phyloP scores from a whole-genome alignment of 2,888 invertebrate genomes.

The Linnaemya vulpina region DNA sequence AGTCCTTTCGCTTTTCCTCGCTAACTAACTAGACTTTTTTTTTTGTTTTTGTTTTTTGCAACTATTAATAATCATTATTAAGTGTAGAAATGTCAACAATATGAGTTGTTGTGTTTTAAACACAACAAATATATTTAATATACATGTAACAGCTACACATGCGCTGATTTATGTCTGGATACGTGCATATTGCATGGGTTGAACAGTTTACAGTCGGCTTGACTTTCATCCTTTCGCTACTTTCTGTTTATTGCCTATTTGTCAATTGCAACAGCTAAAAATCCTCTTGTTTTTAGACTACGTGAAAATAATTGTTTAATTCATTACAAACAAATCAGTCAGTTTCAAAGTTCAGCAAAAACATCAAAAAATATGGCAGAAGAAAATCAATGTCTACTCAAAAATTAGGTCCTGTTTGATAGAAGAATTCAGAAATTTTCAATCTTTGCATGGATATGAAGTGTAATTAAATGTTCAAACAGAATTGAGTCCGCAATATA shows the following conservation, averaged over 20 bases:
- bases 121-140: constrained; percentile 45
- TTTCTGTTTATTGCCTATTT: constrained; percentile 30
- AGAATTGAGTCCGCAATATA: no score
- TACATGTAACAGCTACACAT: constrained; percentile 37
- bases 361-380: not conserved
- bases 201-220: constrained; percentile 28
- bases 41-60: constrained; percentile 35
- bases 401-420: not conserved
- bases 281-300: constrained; percentile 51
- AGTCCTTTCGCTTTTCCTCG: constrained; percentile 77
- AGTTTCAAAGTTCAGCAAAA: constrained; percentile 43
- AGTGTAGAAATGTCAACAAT: constrained; percentile 69
- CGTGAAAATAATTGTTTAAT: constrained; percentile 21
- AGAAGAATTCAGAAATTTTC: no score
- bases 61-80: constrained; percentile 69
- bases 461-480: no score
- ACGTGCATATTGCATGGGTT: constrained; percentile 1
- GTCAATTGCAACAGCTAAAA: constrained; percentile 43
- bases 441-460: no score
- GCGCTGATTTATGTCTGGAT: constrained; percentile 20
- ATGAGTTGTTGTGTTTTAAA: constrained; percentile 50
- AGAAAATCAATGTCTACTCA: not conserved
- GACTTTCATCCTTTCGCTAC: constrained; percentile 70
- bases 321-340: constrained; percentile 61
- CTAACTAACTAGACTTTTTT: constrained; percentile 1